Evolutionary conservation across 1,140 invertebrate species (phyloP).

Genomic region (Cotesia vestalis): DNA sequence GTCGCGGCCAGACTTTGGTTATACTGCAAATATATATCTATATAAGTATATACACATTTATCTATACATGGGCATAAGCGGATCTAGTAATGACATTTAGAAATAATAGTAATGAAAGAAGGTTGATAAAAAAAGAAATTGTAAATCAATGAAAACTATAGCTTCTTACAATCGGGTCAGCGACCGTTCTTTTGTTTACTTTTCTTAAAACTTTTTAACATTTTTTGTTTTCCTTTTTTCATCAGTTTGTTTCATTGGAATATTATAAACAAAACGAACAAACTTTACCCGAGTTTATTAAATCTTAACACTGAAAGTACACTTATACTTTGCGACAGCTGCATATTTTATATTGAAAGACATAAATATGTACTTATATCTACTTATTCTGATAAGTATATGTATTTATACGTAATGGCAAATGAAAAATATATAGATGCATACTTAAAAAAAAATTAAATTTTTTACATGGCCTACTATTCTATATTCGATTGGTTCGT

Average conservation of each 20-base stretch:
- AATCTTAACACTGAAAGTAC: background rate
- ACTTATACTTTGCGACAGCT: background rate
- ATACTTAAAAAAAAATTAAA: slow-evolving; percentile 1
- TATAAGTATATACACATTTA: no score
- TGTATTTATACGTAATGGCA: background rate
- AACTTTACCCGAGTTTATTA: background rate
- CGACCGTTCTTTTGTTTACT: slow-evolving; percentile 32
- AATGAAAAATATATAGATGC: background rate
- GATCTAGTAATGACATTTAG: slow-evolving; percentile 39
- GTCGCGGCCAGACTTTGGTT: slow-evolving; percentile 23
- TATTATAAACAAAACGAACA: background rate
- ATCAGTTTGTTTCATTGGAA: background rate
- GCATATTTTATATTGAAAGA: background rate
- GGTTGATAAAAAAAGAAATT: slow-evolving; percentile 37
- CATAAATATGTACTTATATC: no score
- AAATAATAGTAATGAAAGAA: slow-evolving; percentile 36
- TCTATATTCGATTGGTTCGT: slow-evolving; percentile 31
- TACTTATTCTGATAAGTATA: background rate
- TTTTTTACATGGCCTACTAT: slow-evolving; percentile 37
- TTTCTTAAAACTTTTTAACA: background rate
- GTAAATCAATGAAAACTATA: slow-evolving; percentile 35
- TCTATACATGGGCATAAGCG: slow-evolving; percentile 22
- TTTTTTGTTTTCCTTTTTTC: slow-evolving; percentile 4
- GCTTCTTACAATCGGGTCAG: slow-evolving; percentile 32
- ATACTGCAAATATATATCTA: slow-evolving; percentile 10